These are phyloP conservation scores for Mizuhopecten yessoensis DNA, from an alignment of 1,140 invertebrate genomes.

Conservation along the genomic window DNA sequence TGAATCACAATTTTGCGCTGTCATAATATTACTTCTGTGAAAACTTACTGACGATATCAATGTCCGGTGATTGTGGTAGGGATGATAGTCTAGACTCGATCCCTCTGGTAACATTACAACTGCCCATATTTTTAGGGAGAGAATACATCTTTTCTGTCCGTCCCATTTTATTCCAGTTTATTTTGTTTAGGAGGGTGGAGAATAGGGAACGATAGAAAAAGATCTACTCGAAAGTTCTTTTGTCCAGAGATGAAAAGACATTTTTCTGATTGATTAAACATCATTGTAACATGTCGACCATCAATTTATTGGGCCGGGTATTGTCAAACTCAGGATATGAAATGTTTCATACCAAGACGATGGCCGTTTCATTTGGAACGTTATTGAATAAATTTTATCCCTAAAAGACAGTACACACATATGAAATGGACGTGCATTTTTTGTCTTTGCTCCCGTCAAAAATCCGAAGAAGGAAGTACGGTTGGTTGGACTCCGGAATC, in stretches of 20 bases:
- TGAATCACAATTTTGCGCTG: no score
- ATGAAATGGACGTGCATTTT: constrained; percentile 5
- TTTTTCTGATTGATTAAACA: neutral
- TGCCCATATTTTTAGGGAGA: neutral
- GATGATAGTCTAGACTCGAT: no score
- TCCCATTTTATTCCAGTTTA: neutral
- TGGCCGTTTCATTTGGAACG: neutral
- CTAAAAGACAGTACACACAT: neutral
- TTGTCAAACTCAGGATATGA: neutral
- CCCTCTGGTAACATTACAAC: no score
- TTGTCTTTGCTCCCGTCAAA: neutral
- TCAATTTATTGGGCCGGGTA: neutral
- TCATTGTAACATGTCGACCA: neutral
- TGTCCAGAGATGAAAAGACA: neutral
- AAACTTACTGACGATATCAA: no score
- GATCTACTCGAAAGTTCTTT: neutral
- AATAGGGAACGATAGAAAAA: neutral
- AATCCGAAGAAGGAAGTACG: neutral
- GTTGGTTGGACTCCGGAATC: neutral
- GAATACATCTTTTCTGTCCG: neutral
- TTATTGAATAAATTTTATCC: constrained; percentile 28
- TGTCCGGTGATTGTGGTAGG: no score
- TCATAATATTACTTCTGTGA: no score
- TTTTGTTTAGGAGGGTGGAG: neutral
- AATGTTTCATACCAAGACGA: neutral